Conservation (phyloP, 1,140 invertebrate genomes). For the Drosophila nikananu region DNA sequence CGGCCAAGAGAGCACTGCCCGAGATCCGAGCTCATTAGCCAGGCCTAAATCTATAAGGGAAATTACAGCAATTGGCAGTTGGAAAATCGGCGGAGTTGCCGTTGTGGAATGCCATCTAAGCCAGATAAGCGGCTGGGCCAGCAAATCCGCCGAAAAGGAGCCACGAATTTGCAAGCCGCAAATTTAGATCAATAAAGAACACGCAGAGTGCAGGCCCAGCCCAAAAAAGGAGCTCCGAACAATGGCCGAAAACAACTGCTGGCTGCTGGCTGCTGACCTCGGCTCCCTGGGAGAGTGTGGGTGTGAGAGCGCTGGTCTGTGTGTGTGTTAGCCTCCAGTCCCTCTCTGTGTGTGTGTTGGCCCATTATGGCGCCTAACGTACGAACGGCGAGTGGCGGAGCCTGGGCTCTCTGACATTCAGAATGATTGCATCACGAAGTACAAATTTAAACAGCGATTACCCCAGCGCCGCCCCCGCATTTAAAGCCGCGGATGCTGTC, state of each 20-base stretch:
- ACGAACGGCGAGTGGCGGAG: constrained; percentile 44
- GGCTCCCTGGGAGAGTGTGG: constrained; percentile 30
- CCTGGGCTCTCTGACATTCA: constrained; percentile 56
- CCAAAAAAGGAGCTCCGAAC: constrained; percentile 58
- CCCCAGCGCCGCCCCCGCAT: constrained; percentile 19
- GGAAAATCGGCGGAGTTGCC: constrained; percentile 13
- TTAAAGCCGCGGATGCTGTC: constrained; percentile 48
- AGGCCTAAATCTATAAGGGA: constrained; percentile 42
- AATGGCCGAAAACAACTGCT: constrained; percentile 44
- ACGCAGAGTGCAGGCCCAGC: constrained; percentile 50
- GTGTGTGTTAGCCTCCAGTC: constrained; percentile 19
- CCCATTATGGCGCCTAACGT: constrained; percentile 79
- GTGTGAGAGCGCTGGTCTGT: constrained; percentile 7
- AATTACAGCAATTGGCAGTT: constrained; percentile 67
- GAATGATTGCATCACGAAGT: constrained; percentile 84
- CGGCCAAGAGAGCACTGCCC: constrained; percentile 55
- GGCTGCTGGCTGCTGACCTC: constrained; percentile 62
- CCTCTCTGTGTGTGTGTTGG: constrained; percentile 51
- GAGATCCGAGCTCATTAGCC: constrained; percentile 72
- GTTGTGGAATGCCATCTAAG: constrained; percentile 46
- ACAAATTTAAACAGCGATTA: constrained; percentile 83
- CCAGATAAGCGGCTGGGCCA: constrained; percentile 50
- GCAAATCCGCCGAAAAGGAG: constrained; percentile 43
- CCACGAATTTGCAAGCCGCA: constrained; percentile 65
- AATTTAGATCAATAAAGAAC: constrained; percentile 77